Percentiles rank a stretch among this genome's conserved stretches.
These are phyloP conservation scores for Tenthredo scrophulariae DNA, from an alignment of 2,888 invertebrate genomes.

Conservation along the genomic window DNA sequence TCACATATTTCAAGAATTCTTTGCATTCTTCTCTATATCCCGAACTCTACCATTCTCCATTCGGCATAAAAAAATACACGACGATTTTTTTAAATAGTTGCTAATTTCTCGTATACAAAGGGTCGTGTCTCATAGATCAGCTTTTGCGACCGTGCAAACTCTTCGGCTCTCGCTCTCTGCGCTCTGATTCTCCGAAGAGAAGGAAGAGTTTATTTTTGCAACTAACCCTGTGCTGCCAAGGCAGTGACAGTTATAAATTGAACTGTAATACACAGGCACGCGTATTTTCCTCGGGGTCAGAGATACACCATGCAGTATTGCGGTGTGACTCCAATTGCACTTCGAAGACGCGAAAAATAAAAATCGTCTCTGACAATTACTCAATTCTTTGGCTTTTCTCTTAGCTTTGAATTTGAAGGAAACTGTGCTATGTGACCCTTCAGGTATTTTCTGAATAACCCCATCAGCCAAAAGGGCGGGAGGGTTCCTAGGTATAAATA, in stretches of 20 bases:
- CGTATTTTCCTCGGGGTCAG: conserved; percentile 51
- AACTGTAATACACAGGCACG: conserved; percentile 63
- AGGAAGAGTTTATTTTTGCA: conserved; percentile 66
- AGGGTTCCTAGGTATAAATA: conserved; percentile 72
- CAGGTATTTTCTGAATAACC: conserved; percentile 71
- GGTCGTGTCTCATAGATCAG: background rate
- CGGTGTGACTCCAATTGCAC: conserved; percentile 14
- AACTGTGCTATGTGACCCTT: background rate
- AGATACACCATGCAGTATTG: background rate
- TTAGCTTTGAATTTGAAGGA: background rate
- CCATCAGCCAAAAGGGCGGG: conserved; percentile 65
- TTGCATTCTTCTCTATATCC: conserved; percentile 54
- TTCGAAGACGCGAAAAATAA: background rate
- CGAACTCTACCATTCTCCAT: background rate
- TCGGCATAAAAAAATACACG: background rate
- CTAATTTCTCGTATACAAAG: background rate
- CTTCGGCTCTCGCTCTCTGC: background rate
- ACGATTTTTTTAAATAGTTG: background rate
- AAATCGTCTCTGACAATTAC: background rate
- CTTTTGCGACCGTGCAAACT: background rate
- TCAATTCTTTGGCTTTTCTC: background rate
- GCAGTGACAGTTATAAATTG: conserved; percentile 71
- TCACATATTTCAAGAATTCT: conserved; percentile 65
- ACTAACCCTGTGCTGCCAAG: conserved; percentile 54
- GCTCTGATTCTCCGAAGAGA: background rate